Evolutionary conservation across 2,888 invertebrate species (phyloP), one percentile per base, ranked within the genome.

Genomic region (Archaeoteleia sp.): DNA sequence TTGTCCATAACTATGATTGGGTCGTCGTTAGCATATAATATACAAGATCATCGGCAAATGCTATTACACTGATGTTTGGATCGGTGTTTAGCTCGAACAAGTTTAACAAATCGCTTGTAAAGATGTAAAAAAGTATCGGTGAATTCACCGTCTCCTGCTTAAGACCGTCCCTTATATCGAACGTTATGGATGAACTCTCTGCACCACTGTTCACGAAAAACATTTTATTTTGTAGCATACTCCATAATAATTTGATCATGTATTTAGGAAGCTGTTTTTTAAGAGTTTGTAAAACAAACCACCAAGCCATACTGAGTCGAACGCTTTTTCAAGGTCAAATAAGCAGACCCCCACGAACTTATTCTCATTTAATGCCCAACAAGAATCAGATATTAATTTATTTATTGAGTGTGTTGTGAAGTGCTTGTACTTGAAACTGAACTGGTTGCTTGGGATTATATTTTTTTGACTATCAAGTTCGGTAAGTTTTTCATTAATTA

Each of bases 41-140:
- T 49, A n/a, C n/a, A 3, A 49, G 9, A 8, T 49, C 37, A 12
- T 49, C 49, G 0, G 49, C 17, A 12, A 27, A 49, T 1, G 42
- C 42, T 2, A 42, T 1, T 1, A 27, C 25, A n/a, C n/a, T n/a
- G n/a, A n/a, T n/a, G n/a, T 15, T 39, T 17, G 6, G 14, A 14
- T 13, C n/a, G 4, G 13, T 37, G 14, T 37, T 17, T 6, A 10
- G 15, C 9, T 25, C 40, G 23, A 17, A 40, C 1, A 40, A 12
- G 0, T 7, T 13, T 1, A 10, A 10, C 1, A 40, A 15, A 25
- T 40, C 40, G 6, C 23, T 9, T 1, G 40, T 40, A 2, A 23
- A 40, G 0, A 40, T 20, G 10, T 40, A 23, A 12, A 40, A 40
- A 0, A 40, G 40, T 9, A 23, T 8, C 7, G 40, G 40, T 9